Evolutionary conservation across 2,797 vertebrate species (phyloP).

Genomic region (Lithobates sylvaticus): DNA sequence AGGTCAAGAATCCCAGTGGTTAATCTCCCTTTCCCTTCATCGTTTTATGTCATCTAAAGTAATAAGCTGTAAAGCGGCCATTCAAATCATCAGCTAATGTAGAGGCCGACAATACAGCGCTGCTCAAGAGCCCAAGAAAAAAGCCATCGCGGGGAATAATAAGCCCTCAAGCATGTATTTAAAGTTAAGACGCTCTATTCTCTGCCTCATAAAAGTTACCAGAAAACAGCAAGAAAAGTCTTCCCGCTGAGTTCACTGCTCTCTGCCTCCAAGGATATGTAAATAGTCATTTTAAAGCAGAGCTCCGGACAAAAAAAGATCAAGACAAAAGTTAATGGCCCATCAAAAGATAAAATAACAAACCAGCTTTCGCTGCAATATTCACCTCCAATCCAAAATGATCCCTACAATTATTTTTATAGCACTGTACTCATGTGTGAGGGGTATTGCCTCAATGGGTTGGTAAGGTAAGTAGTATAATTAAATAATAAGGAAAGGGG

Average conservation of each 20-base stretch:
- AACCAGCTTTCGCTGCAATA: too few species aligned
- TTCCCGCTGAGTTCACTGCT: neutral
- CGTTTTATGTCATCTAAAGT: conserved; percentile 51
- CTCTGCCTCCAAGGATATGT: neutral
- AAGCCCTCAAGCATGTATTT: conserved; percentile 49
- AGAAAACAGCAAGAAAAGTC: conserved; percentile 7
- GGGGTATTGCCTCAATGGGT: too few species aligned
- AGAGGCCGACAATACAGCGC: conserved; percentile 35
- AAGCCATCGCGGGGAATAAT: conserved; percentile 46
- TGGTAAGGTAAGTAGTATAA: too few species aligned
- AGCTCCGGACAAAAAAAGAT: too few species aligned
- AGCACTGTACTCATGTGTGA: too few species aligned
- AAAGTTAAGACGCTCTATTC: conserved; percentile 42
- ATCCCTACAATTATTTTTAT: too few species aligned
- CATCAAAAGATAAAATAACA: too few species aligned
- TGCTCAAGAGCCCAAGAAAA: conserved; percentile 35
- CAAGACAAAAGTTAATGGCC: too few species aligned
- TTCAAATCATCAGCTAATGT: conserved; percentile 53
- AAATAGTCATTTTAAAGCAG: neutral
- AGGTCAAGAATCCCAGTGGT: conserved; percentile 53
- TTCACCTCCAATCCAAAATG: too few species aligned
- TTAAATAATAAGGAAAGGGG: too few species aligned
- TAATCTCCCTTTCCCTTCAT: conserved; percentile 52
- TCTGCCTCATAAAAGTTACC: conserved; percentile 31
- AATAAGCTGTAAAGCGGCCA: conserved; percentile 51